phyloP scores from a whole-genome alignment of 2,888 invertebrate species.

The Phortica okadai region DNA sequence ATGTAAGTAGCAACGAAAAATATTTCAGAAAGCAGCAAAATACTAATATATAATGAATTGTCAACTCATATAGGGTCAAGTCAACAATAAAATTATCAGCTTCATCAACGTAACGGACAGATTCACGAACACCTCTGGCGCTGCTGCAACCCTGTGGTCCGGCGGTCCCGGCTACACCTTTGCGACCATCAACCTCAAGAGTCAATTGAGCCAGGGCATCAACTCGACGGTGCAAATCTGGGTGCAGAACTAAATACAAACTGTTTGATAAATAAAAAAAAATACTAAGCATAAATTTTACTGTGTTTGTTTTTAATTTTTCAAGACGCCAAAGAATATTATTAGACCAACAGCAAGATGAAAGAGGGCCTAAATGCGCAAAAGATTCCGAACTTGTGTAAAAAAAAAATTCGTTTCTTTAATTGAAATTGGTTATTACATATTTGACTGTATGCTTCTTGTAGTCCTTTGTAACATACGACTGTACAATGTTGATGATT shows the following conservation, averaged over 20 bases:
- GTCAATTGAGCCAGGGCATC: conserved; percentile 46
- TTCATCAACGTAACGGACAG: conserved; percentile 42
- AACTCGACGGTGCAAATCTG: conserved; percentile 51
- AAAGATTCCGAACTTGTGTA: no score
- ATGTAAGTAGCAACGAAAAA: conserved; percentile 30
- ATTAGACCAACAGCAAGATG: no score
- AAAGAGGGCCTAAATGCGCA: no score
- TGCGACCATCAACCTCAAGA: conserved; percentile 47
- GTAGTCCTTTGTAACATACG: no score
- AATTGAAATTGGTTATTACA: no score
- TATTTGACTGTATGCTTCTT: no score
- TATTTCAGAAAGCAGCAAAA: no score
- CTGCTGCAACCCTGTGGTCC: conserved; percentile 40
- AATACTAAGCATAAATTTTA: neutral
- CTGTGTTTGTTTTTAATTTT: neutral
- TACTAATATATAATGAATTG: no score
- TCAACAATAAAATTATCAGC: conserved; percentile 41
- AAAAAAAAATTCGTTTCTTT: no score
- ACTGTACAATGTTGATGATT: no score
- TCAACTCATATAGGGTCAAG: conserved; percentile 40
- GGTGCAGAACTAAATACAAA: neutral
- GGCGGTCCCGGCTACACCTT: conserved; percentile 50
- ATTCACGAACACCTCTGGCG: conserved; percentile 48
- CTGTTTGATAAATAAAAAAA: neutral
- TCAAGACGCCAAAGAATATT: neutral